Evolutionary conservation across 2,797 vertebrate genomes (phyloP).

Genomic region (Enoplosus armatus): DNA sequence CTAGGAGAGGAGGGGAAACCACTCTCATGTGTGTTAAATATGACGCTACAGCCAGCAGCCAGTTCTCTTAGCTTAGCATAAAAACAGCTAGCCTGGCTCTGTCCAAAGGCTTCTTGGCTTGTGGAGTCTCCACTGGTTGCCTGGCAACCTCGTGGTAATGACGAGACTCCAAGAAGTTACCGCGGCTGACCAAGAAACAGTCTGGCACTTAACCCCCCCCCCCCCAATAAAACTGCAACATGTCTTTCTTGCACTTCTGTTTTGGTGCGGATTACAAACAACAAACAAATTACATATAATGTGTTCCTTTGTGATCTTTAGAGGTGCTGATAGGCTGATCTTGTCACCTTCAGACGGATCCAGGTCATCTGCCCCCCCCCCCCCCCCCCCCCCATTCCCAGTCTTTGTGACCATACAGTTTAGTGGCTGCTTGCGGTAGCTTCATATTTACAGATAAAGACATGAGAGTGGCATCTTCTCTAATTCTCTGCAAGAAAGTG

Average conservation of each 20-base stretch:
- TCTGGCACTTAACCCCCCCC: background rate
- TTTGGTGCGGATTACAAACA: background rate
- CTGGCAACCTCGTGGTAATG: too few relatives aligned
- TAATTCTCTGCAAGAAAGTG: too few relatives aligned
- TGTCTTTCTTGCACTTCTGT: background rate
- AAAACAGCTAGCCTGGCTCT: too few relatives aligned
- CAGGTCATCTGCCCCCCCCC: background rate
- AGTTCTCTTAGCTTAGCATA: background rate
- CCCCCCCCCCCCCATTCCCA: too few relatives aligned
- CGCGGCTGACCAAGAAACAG: too few relatives aligned
- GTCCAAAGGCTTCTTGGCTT: too few relatives aligned
- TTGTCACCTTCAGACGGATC: too few relatives aligned
- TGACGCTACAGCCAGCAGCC: background rate
- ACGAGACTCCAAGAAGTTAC: background rate
- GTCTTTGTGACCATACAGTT: background rate
- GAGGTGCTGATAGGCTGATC: background rate
- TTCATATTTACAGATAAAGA: background rate
- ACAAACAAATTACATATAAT: background rate
- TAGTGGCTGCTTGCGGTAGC: background rate
- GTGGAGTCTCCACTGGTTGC: too few relatives aligned
- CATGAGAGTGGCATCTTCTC: background rate
- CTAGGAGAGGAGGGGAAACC: background rate
- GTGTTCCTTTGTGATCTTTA: background rate
- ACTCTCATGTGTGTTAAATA: background rate
- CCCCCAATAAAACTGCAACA: background rate